Base-by-base conservation (phyloP, 2,797 vertebrate genomes). In the Sebastes elongatus region DNA sequence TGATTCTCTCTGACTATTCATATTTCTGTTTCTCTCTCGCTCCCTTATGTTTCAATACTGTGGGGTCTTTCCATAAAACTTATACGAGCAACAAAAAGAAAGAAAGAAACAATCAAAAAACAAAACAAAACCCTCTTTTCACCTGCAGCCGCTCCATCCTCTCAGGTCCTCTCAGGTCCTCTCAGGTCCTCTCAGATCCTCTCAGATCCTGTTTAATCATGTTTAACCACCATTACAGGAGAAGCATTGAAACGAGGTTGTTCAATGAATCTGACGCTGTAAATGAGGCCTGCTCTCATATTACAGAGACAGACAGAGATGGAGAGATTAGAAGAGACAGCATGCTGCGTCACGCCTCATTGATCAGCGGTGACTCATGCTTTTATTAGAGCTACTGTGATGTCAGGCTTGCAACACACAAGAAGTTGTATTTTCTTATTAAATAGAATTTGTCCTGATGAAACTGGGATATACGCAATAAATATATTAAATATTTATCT, bases 301-400 rank as follows among this genome's bases (percentile, higher is more conserved):
- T 92, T 85, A 70, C 78, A 23, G 5, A 67, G 53, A 30, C 7
- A 11, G 27, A 71, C 68, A 20, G 42, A 63, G 53, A 76, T 8
- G 42, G 57, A 30, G 33, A 71, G 35, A 79, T 81, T 65, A 64
- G 1, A 23, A 22, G 59, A 55, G 69, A 30, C 67, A 46, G 46
- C 8, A 63, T 1, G 1, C 16, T 20, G 59, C 2, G 13, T 30
- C 65, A 49, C 0, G 7, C 30, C 14, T 60, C 53, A 35, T 3
- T 80, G 65, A 80, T 11, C 53, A 23, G 22, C 33, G 46, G 9
- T 66, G 64, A 79, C 32, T 74, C 78, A 71, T 25, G 22, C n/a
- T 30, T 67, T 16, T 70, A 16, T 13, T 61, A 71, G 5, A 59
- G 9, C 7, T 13, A 7, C 20, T 32, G 10, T 23, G 2, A 35